Percentiles rank a stretch among this genome's conserved stretches.
phyloP scores from a whole-genome alignment of 2,888 invertebrate species.

The Mellilla xanthometata region DNA sequence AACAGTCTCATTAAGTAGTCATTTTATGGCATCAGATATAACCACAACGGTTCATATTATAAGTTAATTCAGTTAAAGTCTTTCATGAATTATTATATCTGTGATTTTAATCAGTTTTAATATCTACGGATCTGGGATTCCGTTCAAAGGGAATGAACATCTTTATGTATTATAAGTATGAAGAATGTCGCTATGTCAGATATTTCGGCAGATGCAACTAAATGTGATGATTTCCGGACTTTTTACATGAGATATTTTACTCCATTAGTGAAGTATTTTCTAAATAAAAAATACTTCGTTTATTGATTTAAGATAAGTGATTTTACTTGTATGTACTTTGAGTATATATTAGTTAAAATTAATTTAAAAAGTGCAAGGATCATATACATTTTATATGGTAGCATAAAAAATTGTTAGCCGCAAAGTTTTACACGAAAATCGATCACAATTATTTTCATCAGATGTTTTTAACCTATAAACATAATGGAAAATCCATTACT shows the following conservation, averaged over 20 bases:
- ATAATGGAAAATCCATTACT: too few relatives aligned
- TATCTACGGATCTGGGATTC: constrained; percentile 24
- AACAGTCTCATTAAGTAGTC: constrained; percentile 5
- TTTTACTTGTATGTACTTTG: too few relatives aligned
- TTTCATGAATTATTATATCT: constrained; percentile 17
- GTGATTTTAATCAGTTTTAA: constrained; percentile 12
- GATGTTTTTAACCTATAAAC: too few relatives aligned
- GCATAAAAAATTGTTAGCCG: too few relatives aligned
- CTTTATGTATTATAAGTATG: constrained; percentile 11
- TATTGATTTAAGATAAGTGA: too few relatives aligned
- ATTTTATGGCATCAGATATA: constrained; percentile 14
- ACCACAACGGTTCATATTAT: constrained; percentile 8
- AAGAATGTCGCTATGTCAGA: constrained; percentile 11
- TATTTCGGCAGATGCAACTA: constrained; percentile 24
- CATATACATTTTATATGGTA: too few relatives aligned
- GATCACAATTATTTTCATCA: too few relatives aligned
- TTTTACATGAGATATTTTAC: constrained; percentile 9
- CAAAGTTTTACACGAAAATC: too few relatives aligned
- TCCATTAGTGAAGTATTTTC: too few relatives aligned
- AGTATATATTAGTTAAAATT: too few relatives aligned
- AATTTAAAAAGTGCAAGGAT: too few relatives aligned
- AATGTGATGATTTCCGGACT: constrained; percentile 24
- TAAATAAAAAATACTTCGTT: too few relatives aligned
- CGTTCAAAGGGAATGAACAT: constrained; percentile 20
- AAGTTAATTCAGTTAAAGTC: constrained; percentile 15